Evolutionary conservation across 2,113 vertebrate species (phyloP).

Genomic region (Oreochromis tanganicae): DNA sequence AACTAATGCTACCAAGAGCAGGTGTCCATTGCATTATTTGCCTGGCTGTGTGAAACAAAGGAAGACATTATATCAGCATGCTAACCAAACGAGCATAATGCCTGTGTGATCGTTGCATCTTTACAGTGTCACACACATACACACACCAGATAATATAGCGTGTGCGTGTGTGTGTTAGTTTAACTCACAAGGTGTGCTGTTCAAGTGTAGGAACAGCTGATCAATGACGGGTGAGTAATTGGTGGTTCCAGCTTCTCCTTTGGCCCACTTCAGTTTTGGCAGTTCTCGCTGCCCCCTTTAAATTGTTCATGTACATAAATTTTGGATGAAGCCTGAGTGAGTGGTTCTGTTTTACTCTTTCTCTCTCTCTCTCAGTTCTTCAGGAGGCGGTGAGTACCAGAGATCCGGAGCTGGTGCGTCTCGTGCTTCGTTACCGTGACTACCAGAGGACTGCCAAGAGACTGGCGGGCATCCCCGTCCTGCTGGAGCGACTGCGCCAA

Average conservation of each 20-base stretch:
- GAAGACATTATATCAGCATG: background rate
- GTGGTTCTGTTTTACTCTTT: constrained; percentile 1
- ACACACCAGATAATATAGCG: background rate
- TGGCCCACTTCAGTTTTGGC: constrained; percentile 34
- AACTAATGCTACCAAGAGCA: background rate
- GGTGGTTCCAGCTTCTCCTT: constrained; percentile 3
- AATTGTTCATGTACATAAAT: constrained; percentile 46
- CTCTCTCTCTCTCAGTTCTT: constrained; percentile 73
- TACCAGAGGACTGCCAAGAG: constrained; percentile 92
- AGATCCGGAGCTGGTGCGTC: constrained; percentile 88
- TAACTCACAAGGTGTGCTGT: background rate
- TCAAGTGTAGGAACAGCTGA: background rate
- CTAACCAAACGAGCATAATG: background rate
- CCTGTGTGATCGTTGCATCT: background rate
- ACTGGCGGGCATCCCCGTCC: constrained; percentile 88
- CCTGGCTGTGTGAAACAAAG: background rate
- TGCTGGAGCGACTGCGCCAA: constrained; percentile 92
- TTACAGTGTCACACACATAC: background rate
- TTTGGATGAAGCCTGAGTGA: constrained; percentile 49
- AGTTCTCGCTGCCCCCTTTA: constrained; percentile 15
- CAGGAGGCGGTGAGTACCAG: constrained; percentile 95
- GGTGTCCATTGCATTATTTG: background rate
- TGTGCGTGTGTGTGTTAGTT: background rate
- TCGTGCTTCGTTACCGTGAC: constrained; percentile 91
- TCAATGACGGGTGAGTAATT: constrained; percentile 27